Evolutionary conservation across 2,888 invertebrate genomes (phyloP).

Genomic region (Beris chalybata): DNA sequence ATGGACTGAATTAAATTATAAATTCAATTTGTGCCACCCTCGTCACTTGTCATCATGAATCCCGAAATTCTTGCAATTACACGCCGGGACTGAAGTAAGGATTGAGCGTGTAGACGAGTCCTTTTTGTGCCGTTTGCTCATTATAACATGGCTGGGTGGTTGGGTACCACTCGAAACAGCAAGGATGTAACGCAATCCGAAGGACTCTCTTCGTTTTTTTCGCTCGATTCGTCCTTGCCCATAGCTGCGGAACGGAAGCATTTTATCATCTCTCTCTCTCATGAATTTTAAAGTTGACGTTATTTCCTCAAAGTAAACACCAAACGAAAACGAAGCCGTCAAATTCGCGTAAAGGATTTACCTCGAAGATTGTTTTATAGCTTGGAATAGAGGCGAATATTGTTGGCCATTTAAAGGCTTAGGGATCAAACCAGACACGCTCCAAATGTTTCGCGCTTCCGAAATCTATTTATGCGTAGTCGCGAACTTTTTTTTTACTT

Average conservation of each 20-base stretch:
- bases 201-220: slow-evolving; percentile 5
- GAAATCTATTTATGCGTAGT: slow-evolving; percentile 22
- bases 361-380: neutral
- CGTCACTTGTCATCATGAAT: slow-evolving; percentile 29
- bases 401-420: slow-evolving; percentile 8
- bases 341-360: slow-evolving; percentile 34
- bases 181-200: neutral
- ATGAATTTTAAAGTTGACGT: slow-evolving; percentile 36
- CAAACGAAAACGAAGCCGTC: slow-evolving; percentile 35
- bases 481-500: slow-evolving; percentile 6
- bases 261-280: slow-evolving; percentile 18
- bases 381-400: neutral
- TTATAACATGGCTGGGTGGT: neutral
- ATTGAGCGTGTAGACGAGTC: neutral
- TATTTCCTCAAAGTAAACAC: slow-evolving; percentile 38
- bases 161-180: too few species aligned
- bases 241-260: neutral
- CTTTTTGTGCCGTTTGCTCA: slow-evolving; percentile 4
- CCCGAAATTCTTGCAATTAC: slow-evolving; percentile 23
- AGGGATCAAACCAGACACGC: neutral
- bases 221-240: neutral
- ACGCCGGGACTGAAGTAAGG: neutral
- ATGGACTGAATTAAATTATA: slow-evolving; percentile 39
- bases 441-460: neutral
- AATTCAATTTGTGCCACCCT: slow-evolving; percentile 39